These are phyloP conservation scores for Sipunculus nudus DNA, from an alignment of 2,888 invertebrate species.

Conservation along the genomic window DNA sequence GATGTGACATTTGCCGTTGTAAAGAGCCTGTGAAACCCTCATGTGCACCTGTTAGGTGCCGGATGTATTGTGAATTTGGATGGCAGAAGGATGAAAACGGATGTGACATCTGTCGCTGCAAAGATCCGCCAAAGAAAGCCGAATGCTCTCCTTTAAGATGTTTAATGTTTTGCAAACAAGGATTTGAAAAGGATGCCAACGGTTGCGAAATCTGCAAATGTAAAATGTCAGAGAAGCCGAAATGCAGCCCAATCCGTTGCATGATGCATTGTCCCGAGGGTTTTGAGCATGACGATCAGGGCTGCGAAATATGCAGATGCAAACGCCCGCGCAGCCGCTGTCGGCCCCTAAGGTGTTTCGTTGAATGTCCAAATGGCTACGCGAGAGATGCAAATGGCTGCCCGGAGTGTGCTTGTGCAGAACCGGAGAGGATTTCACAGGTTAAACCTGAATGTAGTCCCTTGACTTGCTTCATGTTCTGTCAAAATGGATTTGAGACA, in stretches of 20 bases:
- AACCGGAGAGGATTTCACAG: too few relatives aligned
- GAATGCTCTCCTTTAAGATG: constrained; percentile 20
- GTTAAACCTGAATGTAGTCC: constrained; percentile 3
- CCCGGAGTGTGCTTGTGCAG: constrained; percentile 10
- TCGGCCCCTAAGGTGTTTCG: constrained; percentile 7
- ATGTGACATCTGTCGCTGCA: constrained; percentile 22
- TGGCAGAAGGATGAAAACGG: constrained; percentile 16
- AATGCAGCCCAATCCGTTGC: too few relatives aligned
- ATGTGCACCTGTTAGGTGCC: constrained; percentile 12
- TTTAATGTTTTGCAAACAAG: constrained; percentile 17
- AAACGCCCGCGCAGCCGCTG: too few relatives aligned
- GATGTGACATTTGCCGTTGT: too few relatives aligned
- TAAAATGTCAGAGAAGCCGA: too few relatives aligned
- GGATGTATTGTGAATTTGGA: constrained; percentile 24
- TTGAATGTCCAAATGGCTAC: constrained; percentile 16
- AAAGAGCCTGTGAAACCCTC: too few relatives aligned
- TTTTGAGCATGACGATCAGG: constrained; percentile 7
- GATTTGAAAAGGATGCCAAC: constrained; percentile 12
- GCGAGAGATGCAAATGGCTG: constrained; percentile 16
- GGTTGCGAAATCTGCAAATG: constrained; percentile 27
- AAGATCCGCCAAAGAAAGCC: not conserved
- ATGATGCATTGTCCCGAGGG: constrained; percentile 13
- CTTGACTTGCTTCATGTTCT: constrained; percentile 10
- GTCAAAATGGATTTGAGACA: constrained; percentile 19
- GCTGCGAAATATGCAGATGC: constrained; percentile 23